A percentile compares a stretch with the other conserved stretches of the same genome.
These are phyloP conservation scores for Teleogryllus oceanicus DNA, from an alignment of 2,888 invertebrate species.

Conservation along the genomic window DNA sequence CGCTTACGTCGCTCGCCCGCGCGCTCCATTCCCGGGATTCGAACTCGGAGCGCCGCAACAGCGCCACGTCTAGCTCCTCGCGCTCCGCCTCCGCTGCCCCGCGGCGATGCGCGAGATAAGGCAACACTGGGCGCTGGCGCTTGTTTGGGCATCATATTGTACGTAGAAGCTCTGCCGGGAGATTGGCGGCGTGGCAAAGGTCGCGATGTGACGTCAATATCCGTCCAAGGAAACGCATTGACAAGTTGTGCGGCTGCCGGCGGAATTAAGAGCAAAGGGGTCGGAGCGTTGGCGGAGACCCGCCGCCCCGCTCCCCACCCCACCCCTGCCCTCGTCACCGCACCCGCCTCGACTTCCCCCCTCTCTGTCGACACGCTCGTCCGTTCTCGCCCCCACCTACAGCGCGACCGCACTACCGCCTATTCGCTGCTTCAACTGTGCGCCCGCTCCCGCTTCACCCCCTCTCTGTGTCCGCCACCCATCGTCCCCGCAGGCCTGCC, in stretches of 20 bases:
- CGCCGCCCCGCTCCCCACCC: neutral
- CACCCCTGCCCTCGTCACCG: too few species aligned
- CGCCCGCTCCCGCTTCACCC: too few species aligned
- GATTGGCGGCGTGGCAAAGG: neutral
- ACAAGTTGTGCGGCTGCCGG: neutral
- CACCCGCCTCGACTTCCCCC: neutral
- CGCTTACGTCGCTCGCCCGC: too few species aligned
- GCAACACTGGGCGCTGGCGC: neutral
- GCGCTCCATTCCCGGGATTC: too few species aligned
- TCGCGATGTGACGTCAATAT: constrained; percentile 1
- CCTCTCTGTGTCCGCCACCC: too few species aligned
- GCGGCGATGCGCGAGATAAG: neutral
- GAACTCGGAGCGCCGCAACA: too few species aligned
- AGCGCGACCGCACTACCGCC: too few species aligned
- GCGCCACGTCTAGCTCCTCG: neutral
- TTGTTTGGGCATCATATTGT: constrained; percentile 6
- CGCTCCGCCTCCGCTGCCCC: neutral
- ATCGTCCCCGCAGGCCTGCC: too few species aligned
- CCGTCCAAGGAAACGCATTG: constrained; percentile 2
- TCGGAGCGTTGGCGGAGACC: neutral
- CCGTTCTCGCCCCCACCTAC: too few species aligned
- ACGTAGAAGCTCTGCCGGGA: neutral
- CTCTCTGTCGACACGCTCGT: neutral
- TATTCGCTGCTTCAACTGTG: too few species aligned
- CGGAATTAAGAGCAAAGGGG: neutral